Evolutionary conservation across 2,888 invertebrate species (phyloP), one percentile per base, ranked within the genome.

Genomic region (Magallana nippona): DNA sequence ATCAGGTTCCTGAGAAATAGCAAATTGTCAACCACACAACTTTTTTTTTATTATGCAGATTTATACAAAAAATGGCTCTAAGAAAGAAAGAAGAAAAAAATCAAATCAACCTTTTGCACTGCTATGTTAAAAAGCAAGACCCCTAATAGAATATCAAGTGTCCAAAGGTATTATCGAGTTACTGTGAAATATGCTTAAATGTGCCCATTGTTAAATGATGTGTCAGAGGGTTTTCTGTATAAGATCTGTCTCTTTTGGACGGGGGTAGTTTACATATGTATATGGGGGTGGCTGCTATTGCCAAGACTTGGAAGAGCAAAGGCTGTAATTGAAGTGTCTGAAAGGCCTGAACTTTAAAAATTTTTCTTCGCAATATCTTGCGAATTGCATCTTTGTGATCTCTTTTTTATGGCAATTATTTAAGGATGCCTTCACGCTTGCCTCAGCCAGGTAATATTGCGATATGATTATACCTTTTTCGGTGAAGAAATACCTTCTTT

Each of bases 201-300:
- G 32, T 27, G 71, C 27, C 71, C 71, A 71, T 71, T 71, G 71
- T 71, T 27, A 71, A 71, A 71, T 71, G 71, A 71, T 71, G 71
- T 71, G 71, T 71, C 71, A 71, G 22, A 22, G 13, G 19, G 63
- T 63, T 63, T 63, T 27, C 27, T 63, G 27, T 71, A 60, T n/a
- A 60, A 60, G 17, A n/a, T 71, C 13, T 32, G 22, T 27, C n/a
- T 10, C 63, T 27, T 71, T 71, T 71, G 22, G 5, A 27, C 19
- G 8, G 5, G 62, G 27, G 22, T 44, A 44, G 44, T 44, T 44
- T 44, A 44, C 71, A 15, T 22, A 22, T 27, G 22, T 32, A 15
- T 32, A 71, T 27, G 71, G 32, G 71, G 22, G 71, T 10, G 11
- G 71, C 27, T 15, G 13, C 27, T 32, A 8, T 63, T 13, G 22